Base-by-base conservation (phyloP, 2,797 vertebrate species). In the Artibeus lituratus region DNA sequence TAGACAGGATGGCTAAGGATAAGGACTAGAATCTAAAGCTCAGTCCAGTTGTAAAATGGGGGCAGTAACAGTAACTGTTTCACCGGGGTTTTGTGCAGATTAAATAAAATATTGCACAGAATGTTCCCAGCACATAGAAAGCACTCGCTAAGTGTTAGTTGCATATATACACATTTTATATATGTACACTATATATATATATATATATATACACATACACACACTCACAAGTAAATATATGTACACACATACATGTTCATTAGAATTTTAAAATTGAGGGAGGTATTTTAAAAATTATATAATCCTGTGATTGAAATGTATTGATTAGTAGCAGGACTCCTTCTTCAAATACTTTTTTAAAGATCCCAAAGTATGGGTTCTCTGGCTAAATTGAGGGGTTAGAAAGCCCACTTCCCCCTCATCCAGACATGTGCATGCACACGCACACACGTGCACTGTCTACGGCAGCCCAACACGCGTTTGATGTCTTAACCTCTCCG, bases 241-340 rank as follows among this genome's bases (percentile, higher is more conserved):
- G 26, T 55, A 49, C 10, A 51, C 26, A 10, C 49, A 21, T 69
- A 10, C 70, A 15, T 39, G 8, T 83, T 82, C 53, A 35, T 21
- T 93, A 44, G 12, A n/a, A 80, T 84, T 92, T 74, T 74, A 80
- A 90, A 95, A 53, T n/a, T 88, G 35, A 90, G 16, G 35, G n/a
- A 92, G 8, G 35, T 57, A 86, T 62, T 76, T 62, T 74, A 24
- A 84, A 90, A 92, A 26, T 90, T n/a, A 77, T 26, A 53, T 37
- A 73, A 47, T 72, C 18, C 42, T 67, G 7, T 92, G 65, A 47
- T 65, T 96, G 94, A 82, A 72, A 53, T 72, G 22, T 80, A 21
- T 39, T 94, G 82, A 81, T 91, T 81, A 91, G 35, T 65, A 73
- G 7, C 16, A 82, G 47, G 55, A 87, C 32, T 19, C 32, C 53